These are phyloP conservation scores for Phymatocera aterrima DNA, from an alignment of 2,888 invertebrate genomes.

Conservation along the genomic window DNA sequence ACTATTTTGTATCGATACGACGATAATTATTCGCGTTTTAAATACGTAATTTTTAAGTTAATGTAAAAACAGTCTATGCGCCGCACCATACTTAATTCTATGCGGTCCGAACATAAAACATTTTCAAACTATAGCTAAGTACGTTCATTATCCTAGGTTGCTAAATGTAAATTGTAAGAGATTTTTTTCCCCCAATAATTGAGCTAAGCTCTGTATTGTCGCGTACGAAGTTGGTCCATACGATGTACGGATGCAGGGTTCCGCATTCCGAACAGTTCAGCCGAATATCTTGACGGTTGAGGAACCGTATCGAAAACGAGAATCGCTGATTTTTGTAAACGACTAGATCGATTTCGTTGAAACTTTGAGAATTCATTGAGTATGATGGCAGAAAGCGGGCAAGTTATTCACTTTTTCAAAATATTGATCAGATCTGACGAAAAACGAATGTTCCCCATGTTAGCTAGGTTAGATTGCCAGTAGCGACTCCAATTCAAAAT, in stretches of 20 bases:
- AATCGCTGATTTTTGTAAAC: too few relatives aligned
- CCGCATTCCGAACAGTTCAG: too few relatives aligned
- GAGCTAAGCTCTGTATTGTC: constrained; percentile 23
- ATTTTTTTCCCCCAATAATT: constrained; percentile 46
- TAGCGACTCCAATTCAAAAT: too few relatives aligned
- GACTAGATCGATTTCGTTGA: too few relatives aligned
- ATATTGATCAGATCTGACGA: too few relatives aligned
- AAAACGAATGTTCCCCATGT: too few relatives aligned
- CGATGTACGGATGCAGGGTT: neutral
- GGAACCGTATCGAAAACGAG: too few relatives aligned
- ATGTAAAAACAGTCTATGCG: neutral
- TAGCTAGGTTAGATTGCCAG: too few relatives aligned
- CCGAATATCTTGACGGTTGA: too few relatives aligned
- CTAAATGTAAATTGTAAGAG: constrained; percentile 46
- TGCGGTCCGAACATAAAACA: constrained; percentile 11
- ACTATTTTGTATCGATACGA: neutral
- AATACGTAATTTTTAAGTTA: constrained; percentile 26
- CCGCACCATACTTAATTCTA: constrained; percentile 26
- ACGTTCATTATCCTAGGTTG: neutral
- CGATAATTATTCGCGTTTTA: neutral
- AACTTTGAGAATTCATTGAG: too few relatives aligned
- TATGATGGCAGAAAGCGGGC: too few relatives aligned
- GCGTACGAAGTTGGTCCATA: neutral
- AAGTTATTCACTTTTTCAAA: too few relatives aligned
- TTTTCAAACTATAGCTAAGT: neutral